Evolutionary conservation across 1,140 invertebrate genomes (phyloP), one percentile per base, ranked within the genome.

Genomic region (Drosophila kanapiae): DNA sequence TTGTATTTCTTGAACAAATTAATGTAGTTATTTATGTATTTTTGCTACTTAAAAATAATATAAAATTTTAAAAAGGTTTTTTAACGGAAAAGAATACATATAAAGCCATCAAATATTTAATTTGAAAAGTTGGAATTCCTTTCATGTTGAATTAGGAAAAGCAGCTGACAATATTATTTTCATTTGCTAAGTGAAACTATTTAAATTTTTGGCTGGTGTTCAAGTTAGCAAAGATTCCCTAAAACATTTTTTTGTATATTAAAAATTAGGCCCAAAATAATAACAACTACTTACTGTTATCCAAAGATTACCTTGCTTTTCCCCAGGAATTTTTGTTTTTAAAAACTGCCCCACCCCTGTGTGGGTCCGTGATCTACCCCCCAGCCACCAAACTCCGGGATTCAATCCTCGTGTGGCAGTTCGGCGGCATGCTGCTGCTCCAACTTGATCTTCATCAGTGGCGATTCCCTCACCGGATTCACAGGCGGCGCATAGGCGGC

Each of bases 391-490:
- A 9, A 40, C 10, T 31, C 62, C 76, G 38, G 45, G 54, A 75
- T 78, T 92, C 81, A 92, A 87, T 92, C 91, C 68, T 92, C 91
- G 51, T 92, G 91, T 33, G 80, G 91, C 85, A 91, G 60, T 57
- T 92, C 91, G 18, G 90, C 61, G 47, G 82, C 79, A 53, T 91
- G 84, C 51, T 92, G 91, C 48, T 92, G 91, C 65, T 92, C 91
- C 72, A 92, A 61, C 67, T 92, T 92, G 57, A 92, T 92, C 57
- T 92, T 92, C 88, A 92, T 92, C 16, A 92, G 49, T 0, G 88
- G 88, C n/a, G 87, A 84, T 14, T 92, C 91, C 0, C 91, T 78
- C 9, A 91, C 53, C 16, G 40, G 62, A 58, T n/a, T 40, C 51
- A 3, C 57, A 0, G 69, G 31, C 9, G 85, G 82, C 1, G 82